These are phyloP conservation scores for Busseola fusca DNA, from an alignment of 2,888 invertebrate species.

Conservation along the genomic window DNA sequence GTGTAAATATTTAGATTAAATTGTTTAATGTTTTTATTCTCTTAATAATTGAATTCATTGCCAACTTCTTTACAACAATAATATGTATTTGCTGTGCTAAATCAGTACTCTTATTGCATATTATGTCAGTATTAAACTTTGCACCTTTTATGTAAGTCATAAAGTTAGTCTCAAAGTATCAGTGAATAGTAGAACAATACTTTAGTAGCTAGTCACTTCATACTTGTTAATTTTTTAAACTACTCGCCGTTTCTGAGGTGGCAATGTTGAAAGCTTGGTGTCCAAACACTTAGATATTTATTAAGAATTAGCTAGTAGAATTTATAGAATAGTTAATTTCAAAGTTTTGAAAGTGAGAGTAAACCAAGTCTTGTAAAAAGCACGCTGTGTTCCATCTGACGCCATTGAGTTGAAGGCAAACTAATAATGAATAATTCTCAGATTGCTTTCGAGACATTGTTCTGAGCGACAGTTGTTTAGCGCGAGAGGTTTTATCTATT, in stretches of 20 bases:
- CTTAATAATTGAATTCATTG: slow-evolving; percentile 50
- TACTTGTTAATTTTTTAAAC: slow-evolving; percentile 60
- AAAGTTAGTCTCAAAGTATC: slow-evolving; percentile 61
- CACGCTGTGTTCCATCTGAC: slow-evolving; percentile 41
- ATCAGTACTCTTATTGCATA: slow-evolving; percentile 52
- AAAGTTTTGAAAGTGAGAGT: slow-evolving; percentile 59
- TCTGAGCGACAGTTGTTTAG: slow-evolving; percentile 65
- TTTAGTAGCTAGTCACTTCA: slow-evolving; percentile 73
- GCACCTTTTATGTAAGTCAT: slow-evolving; percentile 62
- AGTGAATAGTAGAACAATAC: slow-evolving; percentile 62
- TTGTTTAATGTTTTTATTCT: slow-evolving; percentile 57
- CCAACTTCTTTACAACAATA: slow-evolving; percentile 52
- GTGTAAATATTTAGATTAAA: slow-evolving; percentile 68
- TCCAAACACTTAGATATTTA: slow-evolving; percentile 64
- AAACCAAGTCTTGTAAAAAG: slow-evolving; percentile 55
- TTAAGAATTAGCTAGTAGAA: slow-evolving; percentile 64
- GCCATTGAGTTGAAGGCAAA: slow-evolving; percentile 49
- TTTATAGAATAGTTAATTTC: slow-evolving; percentile 64
- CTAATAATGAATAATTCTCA: slow-evolving; percentile 59
- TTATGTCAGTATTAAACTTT: slow-evolving; percentile 66
- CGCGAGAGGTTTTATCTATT: slow-evolving; percentile 66
- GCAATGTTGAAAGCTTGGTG: slow-evolving; percentile 61
- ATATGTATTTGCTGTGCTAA: slow-evolving; percentile 50
- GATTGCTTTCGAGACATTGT: slow-evolving; percentile 75
- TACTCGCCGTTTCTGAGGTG: slow-evolving; percentile 53